phyloP scores from a whole-genome alignment of 2,797 vertebrate genomes.

The Tiaroga cobitis region DNA sequence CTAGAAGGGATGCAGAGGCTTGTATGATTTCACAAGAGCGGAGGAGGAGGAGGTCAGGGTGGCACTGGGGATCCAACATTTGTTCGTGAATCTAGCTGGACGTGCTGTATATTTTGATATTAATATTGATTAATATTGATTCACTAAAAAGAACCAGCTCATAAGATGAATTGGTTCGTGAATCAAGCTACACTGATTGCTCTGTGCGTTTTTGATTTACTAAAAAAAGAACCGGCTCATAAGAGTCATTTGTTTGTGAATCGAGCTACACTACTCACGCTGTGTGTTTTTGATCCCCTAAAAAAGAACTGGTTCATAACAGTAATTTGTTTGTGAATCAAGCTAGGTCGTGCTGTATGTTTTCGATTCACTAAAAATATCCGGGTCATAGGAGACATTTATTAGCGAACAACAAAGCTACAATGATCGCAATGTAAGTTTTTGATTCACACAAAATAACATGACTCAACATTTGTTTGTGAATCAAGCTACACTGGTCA shows the following conservation, averaged over 20 bases:
- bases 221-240: not conserved
- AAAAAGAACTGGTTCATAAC: not conserved
- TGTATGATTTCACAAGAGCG: slow-evolving; percentile 62
- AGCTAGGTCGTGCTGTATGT: not conserved
- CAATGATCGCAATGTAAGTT: not conserved
- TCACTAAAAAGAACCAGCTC: not conserved
- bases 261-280: not conserved
- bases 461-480: not conserved
- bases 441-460: not conserved
- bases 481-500: not conserved
- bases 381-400: not conserved
- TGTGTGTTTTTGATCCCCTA: not conserved
- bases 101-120: not conserved
- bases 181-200: not conserved
- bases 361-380: not conserved
- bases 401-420: not conserved
- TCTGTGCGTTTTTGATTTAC: not conserved
- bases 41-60: slow-evolving; percentile 55
- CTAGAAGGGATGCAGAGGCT: slow-evolving; percentile 55
- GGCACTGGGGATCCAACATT: slow-evolving; percentile 61
- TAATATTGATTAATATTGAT: not conserved
- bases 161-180: not conserved
- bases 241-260: not conserved
- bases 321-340: not conserved
- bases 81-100: slow-evolving; percentile 27